Evolutionary conservation across 2,113 vertebrate species (phyloP), one percentile per base, ranked within the genome.

Genomic region (Larimichthys crocea): DNA sequence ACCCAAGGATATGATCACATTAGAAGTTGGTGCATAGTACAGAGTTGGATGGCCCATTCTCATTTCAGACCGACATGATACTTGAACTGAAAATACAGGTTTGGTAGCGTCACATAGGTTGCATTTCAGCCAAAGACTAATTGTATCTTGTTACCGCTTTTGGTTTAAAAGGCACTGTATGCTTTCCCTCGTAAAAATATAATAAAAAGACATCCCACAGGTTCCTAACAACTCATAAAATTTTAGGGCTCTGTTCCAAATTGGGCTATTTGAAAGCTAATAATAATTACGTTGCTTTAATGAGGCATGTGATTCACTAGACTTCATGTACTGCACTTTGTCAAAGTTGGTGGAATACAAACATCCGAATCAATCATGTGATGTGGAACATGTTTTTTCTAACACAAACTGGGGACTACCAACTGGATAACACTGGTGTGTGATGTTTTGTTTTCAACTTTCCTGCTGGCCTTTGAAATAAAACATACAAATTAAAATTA

Each of bases 231-330:
- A 92, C 91, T 91, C 93, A 70, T 95, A 91, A 94, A 89, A 91
- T 91, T 88, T 92, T 91, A 95, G 83, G 83, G 81, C 89, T 76
- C 67, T 65, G 56, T 88, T 93, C 82, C 70, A 93, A 92, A 93
- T 92, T 79, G 89, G 74, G 89, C 91, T 91, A 89, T 91, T 93
- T 92, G 64, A 92, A 94, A 93, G 90, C 73, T 86, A 93, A 94
- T 95, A 93, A 94, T 92, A 94, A 94, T 95, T 93, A 94, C 91
- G 87, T 89, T 83, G 78, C 79, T 88, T 92, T 91, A 95, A 94
- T 94, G 92, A 92, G 89, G 84, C 89, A 84, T 78, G 76, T 77
- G 83, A 91, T 91, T 91, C 88, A 90, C 53, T 77, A 64, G 67
- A 82, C 80, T 82, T 80, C 31, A 77, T 80, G 76, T 82, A 62